Evolutionary conservation across 1,140 invertebrate genomes (phyloP).

Genomic region (Drosophila truncata): DNA sequence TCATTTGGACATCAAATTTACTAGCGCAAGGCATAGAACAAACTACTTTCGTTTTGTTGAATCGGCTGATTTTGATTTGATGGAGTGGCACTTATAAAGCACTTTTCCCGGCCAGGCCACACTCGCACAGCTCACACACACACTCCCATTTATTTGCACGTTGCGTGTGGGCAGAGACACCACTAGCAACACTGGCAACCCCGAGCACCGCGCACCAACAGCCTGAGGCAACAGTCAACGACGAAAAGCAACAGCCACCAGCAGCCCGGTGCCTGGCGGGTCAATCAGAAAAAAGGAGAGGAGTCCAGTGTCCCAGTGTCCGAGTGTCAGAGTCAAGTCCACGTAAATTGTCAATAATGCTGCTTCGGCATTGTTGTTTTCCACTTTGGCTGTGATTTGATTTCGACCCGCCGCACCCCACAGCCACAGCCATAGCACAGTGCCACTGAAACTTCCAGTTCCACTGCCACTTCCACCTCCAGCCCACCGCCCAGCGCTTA

Average conservation of each 20-base stretch:
- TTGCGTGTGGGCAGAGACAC: constrained; percentile 58
- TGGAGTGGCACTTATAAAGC: constrained; percentile 77
- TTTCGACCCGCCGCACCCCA: constrained; percentile 39
- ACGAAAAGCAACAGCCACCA: constrained; percentile 35
- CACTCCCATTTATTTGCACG: constrained; percentile 56
- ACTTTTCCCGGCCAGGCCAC: constrained; percentile 59
- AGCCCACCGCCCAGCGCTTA: constrained; percentile 14
- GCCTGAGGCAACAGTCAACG: constrained; percentile 30
- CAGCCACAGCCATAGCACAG: background rate
- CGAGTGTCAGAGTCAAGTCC: constrained; percentile 47
- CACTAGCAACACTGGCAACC: constrained; percentile 5
- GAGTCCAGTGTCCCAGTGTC: constrained; percentile 37
- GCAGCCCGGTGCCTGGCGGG: constrained; percentile 9
- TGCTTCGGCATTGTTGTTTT: constrained; percentile 62
- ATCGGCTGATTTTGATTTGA: constrained; percentile 74
- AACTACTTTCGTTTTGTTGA: constrained; percentile 78
- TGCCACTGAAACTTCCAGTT: background rate
- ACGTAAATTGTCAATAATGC: constrained; percentile 77
- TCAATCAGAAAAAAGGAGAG: constrained; percentile 25
- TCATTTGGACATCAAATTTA: constrained; percentile 66
- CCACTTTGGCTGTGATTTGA: constrained; percentile 78
- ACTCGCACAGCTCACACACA: constrained; percentile 8
- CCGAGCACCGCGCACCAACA: background rate
- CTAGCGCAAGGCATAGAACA: constrained; percentile 67
- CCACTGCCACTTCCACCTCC: background rate